phyloP scores from a whole-genome alignment of 2,113 vertebrate species.

The Pogona vitticeps region DNA sequence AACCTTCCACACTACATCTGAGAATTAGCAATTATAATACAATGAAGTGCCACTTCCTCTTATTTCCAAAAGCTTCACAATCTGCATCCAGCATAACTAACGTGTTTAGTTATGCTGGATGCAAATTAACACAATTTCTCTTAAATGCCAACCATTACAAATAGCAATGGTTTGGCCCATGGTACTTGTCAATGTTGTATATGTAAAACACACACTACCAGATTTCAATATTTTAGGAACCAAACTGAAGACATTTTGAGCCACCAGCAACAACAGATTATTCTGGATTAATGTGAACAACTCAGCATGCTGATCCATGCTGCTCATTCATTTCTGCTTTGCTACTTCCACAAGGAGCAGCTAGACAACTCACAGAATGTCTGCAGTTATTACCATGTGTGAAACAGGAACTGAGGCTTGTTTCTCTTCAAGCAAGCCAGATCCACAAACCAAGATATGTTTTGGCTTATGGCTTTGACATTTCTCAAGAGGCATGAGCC shows the following conservation, averaged over 20 bases:
- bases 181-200: no score
- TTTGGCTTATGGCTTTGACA: neutral
- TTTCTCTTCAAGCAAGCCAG: neutral
- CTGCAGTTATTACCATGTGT: neutral
- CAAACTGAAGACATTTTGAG: neutral
- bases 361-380: neutral
- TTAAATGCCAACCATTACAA: neutral
- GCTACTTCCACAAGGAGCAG: neutral
- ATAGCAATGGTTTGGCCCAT: neutral
- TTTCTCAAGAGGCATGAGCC: no score
- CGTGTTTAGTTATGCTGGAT: no score
- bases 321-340: neutral
- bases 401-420: neutral
- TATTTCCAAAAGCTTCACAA: neutral
- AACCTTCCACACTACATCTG: neutral
- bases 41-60: neutral
- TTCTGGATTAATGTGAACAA: neutral
- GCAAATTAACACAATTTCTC: neutral
- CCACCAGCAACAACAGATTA: neutral
- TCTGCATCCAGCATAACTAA: neutral
- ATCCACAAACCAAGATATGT: neutral
- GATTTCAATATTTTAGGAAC: neutral
- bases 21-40: neutral
- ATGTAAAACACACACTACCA: neutral
- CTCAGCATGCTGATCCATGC: neutral